Evolutionary conservation across 1,140 invertebrate species (phyloP), one percentile per base, ranked within the genome.

Genomic region (Ladona fulva): DNA sequence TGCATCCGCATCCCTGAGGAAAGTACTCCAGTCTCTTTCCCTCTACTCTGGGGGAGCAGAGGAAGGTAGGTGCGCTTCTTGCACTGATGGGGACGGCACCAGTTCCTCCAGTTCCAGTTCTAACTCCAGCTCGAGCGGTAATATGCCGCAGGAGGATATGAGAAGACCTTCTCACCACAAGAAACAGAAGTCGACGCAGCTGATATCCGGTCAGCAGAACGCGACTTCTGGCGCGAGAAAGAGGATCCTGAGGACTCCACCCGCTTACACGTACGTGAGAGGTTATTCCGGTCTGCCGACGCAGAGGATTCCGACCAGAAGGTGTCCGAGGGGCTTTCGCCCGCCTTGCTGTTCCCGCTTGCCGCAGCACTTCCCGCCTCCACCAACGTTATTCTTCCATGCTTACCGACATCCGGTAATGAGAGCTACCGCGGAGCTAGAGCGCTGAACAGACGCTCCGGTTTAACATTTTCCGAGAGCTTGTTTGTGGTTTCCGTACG

Each of bases 211-310:
- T 22, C 52, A 66, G 52, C n/a, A 3, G 16, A 66, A 12, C 52
- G 52, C 52, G 5, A 16, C 52, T 16, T 66, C 52, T 16, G 14
- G 14, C 5, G 12, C 52, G 52, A 66, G 52, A 12, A 66, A 66
- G 12, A 66, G 52, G 42, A 77, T 77, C 1, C 14, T 77, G 59
- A 73, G 93, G 25, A 88, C 91, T 25, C 92, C 92, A 0, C 89
- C 93, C 0, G 89, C 91, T 0, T 94, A 94, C 83, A 93, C 90
- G 1, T 94, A 94, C 82, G 89, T 94, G 0, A 89, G 89, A 78
- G 93, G 93, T 66, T 86, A 93, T 75, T 94, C 92, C 1, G 93
- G 93, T 0, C 84, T 94, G 22, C 92, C 92, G 0, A 94, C 92
- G 0, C 92, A 93, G 82, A 87, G 92, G 81, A 91, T 94, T 5